Evolutionary conservation across 2,113 vertebrate species (phyloP), one percentile per base, ranked within the genome.

Genomic region (Meriones unguiculatus): DNA sequence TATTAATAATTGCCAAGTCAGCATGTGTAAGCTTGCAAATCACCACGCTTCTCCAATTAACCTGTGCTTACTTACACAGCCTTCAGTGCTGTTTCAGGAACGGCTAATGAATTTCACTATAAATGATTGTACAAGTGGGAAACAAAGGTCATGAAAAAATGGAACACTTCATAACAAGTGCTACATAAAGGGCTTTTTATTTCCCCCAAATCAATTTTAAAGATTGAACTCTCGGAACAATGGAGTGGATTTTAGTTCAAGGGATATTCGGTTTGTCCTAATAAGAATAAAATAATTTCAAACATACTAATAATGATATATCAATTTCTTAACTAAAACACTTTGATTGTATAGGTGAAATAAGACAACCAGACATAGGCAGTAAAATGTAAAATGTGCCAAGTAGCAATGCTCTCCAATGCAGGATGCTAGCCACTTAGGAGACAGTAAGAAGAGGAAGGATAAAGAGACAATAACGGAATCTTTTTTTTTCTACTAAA

Each of bases 1-100:
- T 96, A 97, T 97, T 98, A 95, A 98, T 95, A 97, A 95, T 59
- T 97, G 96, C 96, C 91, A 95, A 97, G 94, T 98, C 97, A 97
- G 96, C 97, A 97, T 92, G 86, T 87, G 89, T 92, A 91, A 78
- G 93, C 95, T 94, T 96, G 97, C 96, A 97, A 97, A 97, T 97
- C 78, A 90, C 94, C 94, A 90, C 96, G 78, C 86, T 95, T 97
- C 97, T 97, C 96, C 96, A 98, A 97, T 98, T 98, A 98, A 98
- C 96, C 97, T 70, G 41, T 84, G 89, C 86, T 92, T 96, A 87
- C 94, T 87, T 87, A 86, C 82, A 75, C 89, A 88, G 94, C 86
- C 89, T 86, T 95, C 82, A 95, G 92, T 95, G 90, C 67, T 89
- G 92, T 76, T 78, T 95, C 86, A 70, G 62, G 73, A 95, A 25